Percentiles rank a stretch among this genome's conserved stretches.
Evolutionary conservation across 2,113 vertebrate species (phyloP).

Genomic region (Mesoclemmys tuberculata): DNA sequence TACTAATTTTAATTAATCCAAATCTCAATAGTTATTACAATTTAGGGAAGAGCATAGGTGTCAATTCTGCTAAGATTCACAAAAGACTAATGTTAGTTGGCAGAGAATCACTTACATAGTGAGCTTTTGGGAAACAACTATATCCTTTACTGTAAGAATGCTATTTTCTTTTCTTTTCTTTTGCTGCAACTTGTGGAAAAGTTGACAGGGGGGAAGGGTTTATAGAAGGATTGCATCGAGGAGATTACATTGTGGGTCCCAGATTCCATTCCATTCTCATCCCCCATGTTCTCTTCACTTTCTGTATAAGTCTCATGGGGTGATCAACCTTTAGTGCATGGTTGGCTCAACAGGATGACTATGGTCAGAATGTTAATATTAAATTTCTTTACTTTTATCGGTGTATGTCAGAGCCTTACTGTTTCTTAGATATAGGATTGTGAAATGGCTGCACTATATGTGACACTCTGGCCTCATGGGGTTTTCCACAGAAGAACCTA

Average conservation of each 20-base stretch:
- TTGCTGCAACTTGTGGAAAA: background rate
- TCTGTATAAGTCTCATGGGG: background rate
- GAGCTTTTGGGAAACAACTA: background rate
- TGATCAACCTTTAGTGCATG: background rate
- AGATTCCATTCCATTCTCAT: rapidly evolving
- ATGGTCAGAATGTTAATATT: background rate
- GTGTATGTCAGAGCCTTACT: background rate
- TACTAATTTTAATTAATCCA: background rate
- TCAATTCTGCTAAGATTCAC: background rate
- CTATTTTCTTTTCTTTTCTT: background rate
- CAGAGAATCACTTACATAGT: background rate
- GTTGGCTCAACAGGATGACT: background rate
- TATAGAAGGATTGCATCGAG: rapidly evolving
- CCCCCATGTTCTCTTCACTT: background rate
- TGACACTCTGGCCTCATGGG: rapidly evolving
- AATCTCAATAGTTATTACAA: background rate
- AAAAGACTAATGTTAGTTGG: background rate
- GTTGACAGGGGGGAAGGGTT: background rate
- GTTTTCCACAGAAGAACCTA: background rate
- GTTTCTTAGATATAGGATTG: background rate
- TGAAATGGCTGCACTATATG: background rate
- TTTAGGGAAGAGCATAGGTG: background rate
- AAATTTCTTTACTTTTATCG: background rate
- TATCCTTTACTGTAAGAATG: background rate
- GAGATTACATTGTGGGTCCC: background rate